Conservation (phyloP, 2,113 vertebrate genomes). For the Procavia capensis region DNA sequence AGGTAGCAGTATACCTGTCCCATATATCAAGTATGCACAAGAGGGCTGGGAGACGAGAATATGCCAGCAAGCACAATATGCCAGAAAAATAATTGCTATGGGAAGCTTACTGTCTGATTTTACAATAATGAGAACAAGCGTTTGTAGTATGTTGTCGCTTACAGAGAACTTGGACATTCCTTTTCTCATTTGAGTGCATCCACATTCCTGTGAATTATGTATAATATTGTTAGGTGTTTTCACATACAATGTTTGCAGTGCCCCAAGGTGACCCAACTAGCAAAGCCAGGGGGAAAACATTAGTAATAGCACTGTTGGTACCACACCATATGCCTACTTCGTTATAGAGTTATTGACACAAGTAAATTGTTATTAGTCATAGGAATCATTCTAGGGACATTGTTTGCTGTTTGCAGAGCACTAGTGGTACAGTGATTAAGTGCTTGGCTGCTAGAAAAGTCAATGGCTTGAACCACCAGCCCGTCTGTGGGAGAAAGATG, state of each 20-base stretch:
- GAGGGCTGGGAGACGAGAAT: too few species aligned
- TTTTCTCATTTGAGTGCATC: background rate
- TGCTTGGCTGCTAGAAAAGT: too few species aligned
- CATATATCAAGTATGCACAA: background rate
- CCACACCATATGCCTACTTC: background rate
- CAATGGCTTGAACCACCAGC: too few species aligned
- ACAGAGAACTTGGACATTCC: background rate
- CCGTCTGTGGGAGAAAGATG: too few species aligned
- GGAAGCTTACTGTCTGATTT: too few species aligned
- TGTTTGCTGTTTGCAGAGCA: too few species aligned
- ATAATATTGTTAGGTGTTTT: accelerated
- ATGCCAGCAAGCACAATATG: background rate
- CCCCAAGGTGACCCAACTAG: background rate
- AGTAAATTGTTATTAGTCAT: accelerated
- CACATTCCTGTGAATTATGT: background rate
- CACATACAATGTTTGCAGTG: background rate
- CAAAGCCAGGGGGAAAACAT: background rate
- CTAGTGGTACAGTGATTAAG: too few species aligned
- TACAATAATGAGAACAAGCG: accelerated
- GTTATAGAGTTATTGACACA: accelerated
- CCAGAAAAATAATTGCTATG: background rate
- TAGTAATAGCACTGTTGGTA: background rate
- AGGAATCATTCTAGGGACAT: too few species aligned
- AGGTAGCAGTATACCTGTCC: background rate
- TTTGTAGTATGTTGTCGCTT: background rate